Base-by-base conservation (phyloP, 2,888 invertebrate species). In the Shargacucullia verbasci region DNA sequence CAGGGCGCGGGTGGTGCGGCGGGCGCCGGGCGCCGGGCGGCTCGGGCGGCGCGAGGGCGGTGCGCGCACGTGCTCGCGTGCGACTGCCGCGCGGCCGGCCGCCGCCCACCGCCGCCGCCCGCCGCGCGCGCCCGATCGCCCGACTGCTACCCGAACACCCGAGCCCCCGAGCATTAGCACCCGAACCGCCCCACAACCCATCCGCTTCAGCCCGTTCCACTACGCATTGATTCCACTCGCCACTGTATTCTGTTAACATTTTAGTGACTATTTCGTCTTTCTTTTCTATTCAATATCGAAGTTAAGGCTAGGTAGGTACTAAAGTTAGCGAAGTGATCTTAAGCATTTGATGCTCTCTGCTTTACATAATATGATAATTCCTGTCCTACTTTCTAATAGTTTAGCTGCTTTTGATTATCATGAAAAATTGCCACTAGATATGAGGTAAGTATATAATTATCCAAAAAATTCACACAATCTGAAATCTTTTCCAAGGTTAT, bases 61-160 rank as follows among this genome's bases (percentile, higher is more conserved):
- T 85, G 80, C 87, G 90, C 91, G 91, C 91, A 89, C 91, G 92
- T 88, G 91, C 84, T 84, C 82, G 88, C 90, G 90, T 83, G 91
- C 90, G 86, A 92, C 92, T 91, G 92, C 90, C 91, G 91, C 86
- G 86, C 86, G 77, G 79, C 69, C 79, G 73, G 70, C 73, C 75
- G 73, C 67, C 72, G 58, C 67, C 71, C 67, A 87, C 82, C 81
- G 61, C 58, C 78, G 83, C 85, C 20, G 83, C 85, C 86, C 87
- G 85, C 83, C 83, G 80, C 79, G 82, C 85, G 85, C 75, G 84
- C 84, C 88, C 61, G 74, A 56, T 40, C 62, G 70, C 73, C 73
- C 59, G 73, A 65, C 75, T 73, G 31, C 58, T 49, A 40, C 55
- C 53, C 64, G 53, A 20, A 35, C 58, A 33, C 45, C 31, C 58